A percentile compares a stretch with the other conserved stretches of the same genome.
These are phyloP conservation scores for Pterostichus madidus DNA, from an alignment of 2,888 invertebrate species.

Conservation along the genomic window DNA sequence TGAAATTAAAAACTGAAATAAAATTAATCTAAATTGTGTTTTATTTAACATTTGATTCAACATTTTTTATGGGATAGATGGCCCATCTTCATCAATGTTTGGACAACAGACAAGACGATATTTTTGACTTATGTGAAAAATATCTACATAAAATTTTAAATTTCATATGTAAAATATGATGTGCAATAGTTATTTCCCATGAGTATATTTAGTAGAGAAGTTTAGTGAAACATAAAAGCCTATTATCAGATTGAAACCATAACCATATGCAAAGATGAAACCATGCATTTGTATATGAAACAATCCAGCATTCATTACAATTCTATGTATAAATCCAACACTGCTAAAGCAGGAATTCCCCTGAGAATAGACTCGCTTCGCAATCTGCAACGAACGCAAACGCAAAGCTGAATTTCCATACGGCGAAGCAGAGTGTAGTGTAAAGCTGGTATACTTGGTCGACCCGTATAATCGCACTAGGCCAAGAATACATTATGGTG, in stretches of 20 bases:
- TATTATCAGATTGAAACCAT: constrained; percentile 8
- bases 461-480: constrained; percentile 49
- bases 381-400: constrained; percentile 18
- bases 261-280: constrained; percentile 20
- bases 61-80: neutral
- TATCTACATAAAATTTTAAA: too few relatives aligned
- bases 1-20: too few relatives aligned
- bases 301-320: constrained; percentile 29
- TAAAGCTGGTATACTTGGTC: constrained; percentile 4
- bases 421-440: neutral
- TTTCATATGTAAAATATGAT: too few relatives aligned
- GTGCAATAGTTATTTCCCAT: too few relatives aligned
- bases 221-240: constrained; percentile 9
- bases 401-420: constrained; percentile 33
- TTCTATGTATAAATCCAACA: constrained; percentile 37
- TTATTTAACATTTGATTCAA: neutral
- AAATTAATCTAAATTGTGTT: too few relatives aligned
- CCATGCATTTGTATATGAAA: constrained; percentile 6
- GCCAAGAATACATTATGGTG: constrained; percentile 46
- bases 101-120: too few relatives aligned
- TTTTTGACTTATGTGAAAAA: too few relatives aligned
- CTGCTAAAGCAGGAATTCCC: constrained; percentile 17
- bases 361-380: constrained; percentile 35
- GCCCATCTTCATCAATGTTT: too few relatives aligned
- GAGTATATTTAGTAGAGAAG: neutral